Evolutionary conservation across 2,888 invertebrate species (phyloP).

Genomic region (Acleris laterana): DNA sequence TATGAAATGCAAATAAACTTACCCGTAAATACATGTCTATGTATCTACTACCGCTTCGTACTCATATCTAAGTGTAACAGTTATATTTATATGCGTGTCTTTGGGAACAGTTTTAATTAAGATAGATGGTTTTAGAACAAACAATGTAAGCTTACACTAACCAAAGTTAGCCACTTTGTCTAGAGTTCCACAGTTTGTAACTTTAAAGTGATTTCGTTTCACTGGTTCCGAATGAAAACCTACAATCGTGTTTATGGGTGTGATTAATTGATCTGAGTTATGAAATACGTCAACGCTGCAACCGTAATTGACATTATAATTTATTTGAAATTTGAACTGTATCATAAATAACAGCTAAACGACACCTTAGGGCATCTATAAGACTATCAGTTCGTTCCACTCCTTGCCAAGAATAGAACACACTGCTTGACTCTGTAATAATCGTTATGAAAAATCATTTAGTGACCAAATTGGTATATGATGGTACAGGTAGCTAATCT

Average conservation of each 20-base stretch:
- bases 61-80: neutral
- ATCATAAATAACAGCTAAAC: constrained; percentile 19
- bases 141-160: constrained; percentile 3
- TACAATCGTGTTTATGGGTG: neutral
- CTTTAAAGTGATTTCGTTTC: too few species aligned
- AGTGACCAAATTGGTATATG: too few species aligned
- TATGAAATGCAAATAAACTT: constrained; percentile 44
- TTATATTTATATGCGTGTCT: too few species aligned
- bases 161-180: too few species aligned
- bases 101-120: constrained; percentile 21
- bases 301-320: neutral
- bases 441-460: too few species aligned
- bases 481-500: too few species aligned
- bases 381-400: neutral
- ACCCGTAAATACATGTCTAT: constrained; percentile 21
- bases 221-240: neutral
- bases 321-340: constrained; percentile 10
- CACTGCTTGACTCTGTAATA: too few species aligned
- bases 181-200: too few species aligned
- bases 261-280: neutral
- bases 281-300: neutral
- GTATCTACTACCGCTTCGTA: constrained; percentile 1
- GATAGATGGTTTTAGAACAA: constrained; percentile 17
- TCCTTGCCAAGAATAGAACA: too few species aligned
- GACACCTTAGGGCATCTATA: constrained; percentile 1